phyloP scores from a whole-genome alignment of 1,140 invertebrate genomes.

The Geopemphigus sp. region DNA sequence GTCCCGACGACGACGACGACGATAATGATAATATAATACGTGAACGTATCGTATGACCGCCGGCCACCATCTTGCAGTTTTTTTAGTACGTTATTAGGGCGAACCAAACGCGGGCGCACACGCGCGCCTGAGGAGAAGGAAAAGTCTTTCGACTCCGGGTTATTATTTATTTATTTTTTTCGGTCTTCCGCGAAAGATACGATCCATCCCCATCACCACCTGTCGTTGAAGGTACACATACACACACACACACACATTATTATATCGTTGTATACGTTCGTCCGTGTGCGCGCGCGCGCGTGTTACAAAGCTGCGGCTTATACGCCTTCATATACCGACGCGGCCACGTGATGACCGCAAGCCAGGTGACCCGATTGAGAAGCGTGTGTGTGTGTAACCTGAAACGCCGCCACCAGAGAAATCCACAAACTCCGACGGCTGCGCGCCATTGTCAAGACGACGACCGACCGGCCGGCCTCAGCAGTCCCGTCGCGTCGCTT shows the following conservation, averaged over 20 bases:
- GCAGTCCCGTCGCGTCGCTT: not conserved
- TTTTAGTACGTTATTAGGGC: too few relatives aligned
- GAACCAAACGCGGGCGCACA: too few relatives aligned
- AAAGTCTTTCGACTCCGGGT: not conserved
- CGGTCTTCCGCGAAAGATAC: too few relatives aligned
- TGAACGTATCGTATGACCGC: slow-evolving; percentile 45
- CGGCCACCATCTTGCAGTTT: too few relatives aligned
- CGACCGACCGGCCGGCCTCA: too few relatives aligned
- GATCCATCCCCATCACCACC: too few relatives aligned
- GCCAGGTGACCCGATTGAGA: slow-evolving; percentile 20
- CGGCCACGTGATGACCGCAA: slow-evolving; percentile 24
- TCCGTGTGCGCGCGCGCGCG: too few relatives aligned
- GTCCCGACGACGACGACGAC: too few relatives aligned
- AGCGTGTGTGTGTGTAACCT: slow-evolving; percentile 28
- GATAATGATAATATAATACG: too few relatives aligned
- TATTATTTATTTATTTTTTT: not conserved
- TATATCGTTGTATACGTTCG: too few relatives aligned
- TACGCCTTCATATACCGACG: not conserved
- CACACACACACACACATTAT: not conserved
- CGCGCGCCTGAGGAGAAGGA: not conserved
- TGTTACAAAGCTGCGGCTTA: too few relatives aligned
- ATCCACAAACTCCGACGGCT: not conserved
- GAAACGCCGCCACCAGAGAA: slow-evolving; percentile 34
- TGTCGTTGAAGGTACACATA: not conserved
- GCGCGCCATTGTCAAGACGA: slow-evolving; percentile 21